Conservation (phyloP, 2,888 invertebrate genomes). For the Archaeoteleia sp. region DNA sequence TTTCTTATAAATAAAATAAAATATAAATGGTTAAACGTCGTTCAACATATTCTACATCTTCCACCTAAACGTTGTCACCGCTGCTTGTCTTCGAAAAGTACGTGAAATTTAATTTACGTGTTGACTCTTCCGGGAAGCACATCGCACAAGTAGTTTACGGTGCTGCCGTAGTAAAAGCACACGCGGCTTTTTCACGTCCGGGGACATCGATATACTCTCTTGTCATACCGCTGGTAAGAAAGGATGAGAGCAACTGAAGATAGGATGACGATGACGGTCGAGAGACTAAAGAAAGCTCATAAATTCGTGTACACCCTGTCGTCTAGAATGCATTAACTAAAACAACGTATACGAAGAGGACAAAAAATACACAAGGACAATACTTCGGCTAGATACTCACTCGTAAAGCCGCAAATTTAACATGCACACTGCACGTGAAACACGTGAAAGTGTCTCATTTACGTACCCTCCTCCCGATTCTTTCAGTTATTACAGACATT, state of each 20-base stretch:
- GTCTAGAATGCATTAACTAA: slow-evolving; percentile 54
- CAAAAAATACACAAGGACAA: slow-evolving; percentile 26
- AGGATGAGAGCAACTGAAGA: slow-evolving; percentile 25
- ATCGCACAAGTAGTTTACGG: slow-evolving; percentile 12
- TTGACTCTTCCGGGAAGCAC: slow-evolving; percentile 8
- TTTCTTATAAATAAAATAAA: too few relatives aligned
- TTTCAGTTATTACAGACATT: background rate
- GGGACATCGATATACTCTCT: slow-evolving; percentile 18
- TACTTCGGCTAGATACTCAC: slow-evolving; percentile 37
- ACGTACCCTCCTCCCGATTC: slow-evolving; percentile 1
- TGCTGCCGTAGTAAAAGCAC: slow-evolving; percentile 16
- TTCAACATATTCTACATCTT: too few relatives aligned
- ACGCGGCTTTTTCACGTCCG: slow-evolving; percentile 22
- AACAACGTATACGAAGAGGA: slow-evolving; percentile 9
- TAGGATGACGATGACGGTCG: slow-evolving; percentile 25
- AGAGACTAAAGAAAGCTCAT: slow-evolving; percentile 56
- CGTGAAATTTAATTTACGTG: slow-evolving; percentile 24
- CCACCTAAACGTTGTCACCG: too few relatives aligned
- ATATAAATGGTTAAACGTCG: too few relatives aligned
- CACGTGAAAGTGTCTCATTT: slow-evolving; percentile 11
- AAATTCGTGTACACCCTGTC: slow-evolving; percentile 52
- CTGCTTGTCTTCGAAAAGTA: slow-evolving; percentile 7
- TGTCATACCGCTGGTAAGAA: slow-evolving; percentile 11
- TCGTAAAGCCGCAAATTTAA: slow-evolving; percentile 35
- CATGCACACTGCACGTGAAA: slow-evolving; percentile 18